Conservation (phyloP, 2,888 invertebrate genomes). For the Lycia hirtaria region DNA sequence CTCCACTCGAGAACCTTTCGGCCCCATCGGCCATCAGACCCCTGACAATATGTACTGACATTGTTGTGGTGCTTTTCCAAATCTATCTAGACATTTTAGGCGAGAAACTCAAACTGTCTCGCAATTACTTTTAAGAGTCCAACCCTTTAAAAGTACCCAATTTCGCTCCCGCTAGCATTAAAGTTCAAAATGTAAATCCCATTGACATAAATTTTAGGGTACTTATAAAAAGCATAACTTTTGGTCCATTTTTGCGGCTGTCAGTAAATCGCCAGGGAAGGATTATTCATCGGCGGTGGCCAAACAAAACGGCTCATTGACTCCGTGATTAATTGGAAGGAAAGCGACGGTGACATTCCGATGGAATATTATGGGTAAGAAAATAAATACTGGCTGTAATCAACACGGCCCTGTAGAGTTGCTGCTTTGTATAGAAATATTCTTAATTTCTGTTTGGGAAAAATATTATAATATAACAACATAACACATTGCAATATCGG, state of each 20-base stretch:
- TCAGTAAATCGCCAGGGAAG: slow-evolving; percentile 71
- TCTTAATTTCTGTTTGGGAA: not conserved
- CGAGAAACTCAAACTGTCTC: not conserved
- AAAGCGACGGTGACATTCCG: slow-evolving; percentile 76
- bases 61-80: too few species aligned
- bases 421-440: not conserved
- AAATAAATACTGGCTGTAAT: slow-evolving; percentile 49
- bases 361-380: slow-evolving; percentile 62
- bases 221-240: slow-evolving; percentile 52
- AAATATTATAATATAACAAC: too few species aligned
- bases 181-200: slow-evolving; percentile 39
- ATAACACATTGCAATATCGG: too few species aligned
- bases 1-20: too few species aligned
- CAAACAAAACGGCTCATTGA: slow-evolving; percentile 84
- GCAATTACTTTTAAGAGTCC: not conserved
- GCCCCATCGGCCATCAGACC: too few species aligned
- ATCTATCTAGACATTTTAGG: not conserved
- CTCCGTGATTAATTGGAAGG: slow-evolving; percentile 81
- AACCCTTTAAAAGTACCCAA: slow-evolving; percentile 17
- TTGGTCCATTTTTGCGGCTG: slow-evolving; percentile 54
- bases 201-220: slow-evolving; percentile 44
- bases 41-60: not conserved
- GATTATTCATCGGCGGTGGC: slow-evolving; percentile 79
- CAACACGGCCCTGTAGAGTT: slow-evolving; percentile 13
- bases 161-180: slow-evolving; percentile 28